Evolutionary conservation across 2,797 vertebrate species (phyloP).

Genomic region (Microctenopoma stevenorrisi): DNA sequence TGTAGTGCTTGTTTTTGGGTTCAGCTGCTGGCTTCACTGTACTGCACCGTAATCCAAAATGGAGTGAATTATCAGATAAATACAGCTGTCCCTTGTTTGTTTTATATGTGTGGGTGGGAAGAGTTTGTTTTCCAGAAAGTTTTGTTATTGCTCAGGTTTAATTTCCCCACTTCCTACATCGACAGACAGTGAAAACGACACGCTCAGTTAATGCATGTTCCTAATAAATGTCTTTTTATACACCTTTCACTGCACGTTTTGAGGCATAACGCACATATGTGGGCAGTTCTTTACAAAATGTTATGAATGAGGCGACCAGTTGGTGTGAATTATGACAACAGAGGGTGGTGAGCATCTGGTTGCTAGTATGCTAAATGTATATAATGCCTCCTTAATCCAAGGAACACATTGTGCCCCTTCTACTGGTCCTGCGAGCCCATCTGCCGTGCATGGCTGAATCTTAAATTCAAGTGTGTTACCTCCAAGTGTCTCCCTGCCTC

Average conservation of each 20-base stretch:
- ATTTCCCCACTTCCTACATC: constrained; percentile 1
- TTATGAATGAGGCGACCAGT: constrained; percentile 30
- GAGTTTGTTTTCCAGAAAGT: constrained; percentile 23
- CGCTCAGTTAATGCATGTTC: background rate
- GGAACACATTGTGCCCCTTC: constrained; percentile 40
- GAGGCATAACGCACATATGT: constrained; percentile 16
- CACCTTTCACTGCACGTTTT: constrained; percentile 2
- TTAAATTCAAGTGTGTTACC: constrained; percentile 34
- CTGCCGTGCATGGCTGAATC: constrained; percentile 43
- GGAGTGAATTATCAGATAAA: constrained; percentile 58
- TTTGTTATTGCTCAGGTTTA: constrained; percentile 18
- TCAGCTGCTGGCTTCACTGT: constrained; percentile 48
- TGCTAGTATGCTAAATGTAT: constrained; percentile 22
- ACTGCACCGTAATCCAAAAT: constrained; percentile 36
- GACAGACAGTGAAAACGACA: background rate
- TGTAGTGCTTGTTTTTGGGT: constrained; percentile 59
- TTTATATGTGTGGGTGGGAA: constrained; percentile 35
- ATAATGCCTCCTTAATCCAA: constrained; percentile 42
- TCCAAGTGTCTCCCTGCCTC: constrained; percentile 23
- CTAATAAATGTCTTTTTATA: background rate
- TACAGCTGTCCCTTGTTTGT: constrained; percentile 47
- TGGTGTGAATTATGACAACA: constrained; percentile 43
- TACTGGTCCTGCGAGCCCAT: constrained; percentile 35
- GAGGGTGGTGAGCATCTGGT: constrained; percentile 37
- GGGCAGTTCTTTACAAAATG: constrained; percentile 27